Conservation (phyloP, 2,888 invertebrate genomes). For the Ferdinandea cuprea region DNA sequence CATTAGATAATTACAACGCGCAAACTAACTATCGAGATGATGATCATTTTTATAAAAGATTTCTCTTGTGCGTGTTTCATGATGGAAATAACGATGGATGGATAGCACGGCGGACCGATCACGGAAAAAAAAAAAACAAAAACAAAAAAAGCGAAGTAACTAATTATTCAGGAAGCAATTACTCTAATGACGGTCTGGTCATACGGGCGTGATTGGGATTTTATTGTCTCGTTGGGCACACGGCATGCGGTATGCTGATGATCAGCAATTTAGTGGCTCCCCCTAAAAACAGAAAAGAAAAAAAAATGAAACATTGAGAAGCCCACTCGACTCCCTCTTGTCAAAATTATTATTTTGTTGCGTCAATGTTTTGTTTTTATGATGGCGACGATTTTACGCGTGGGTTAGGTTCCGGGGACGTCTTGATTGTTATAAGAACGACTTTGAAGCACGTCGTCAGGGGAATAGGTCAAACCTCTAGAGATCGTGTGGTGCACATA, state of each 20-base stretch:
- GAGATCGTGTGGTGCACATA: background rate
- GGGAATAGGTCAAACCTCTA: slow-evolving; percentile 44
- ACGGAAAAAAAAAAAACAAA: slow-evolving; percentile 47
- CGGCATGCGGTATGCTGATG: slow-evolving; percentile 58
- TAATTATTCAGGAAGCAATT: slow-evolving; percentile 73
- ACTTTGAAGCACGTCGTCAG: slow-evolving; percentile 33
- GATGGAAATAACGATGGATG: slow-evolving; percentile 15
- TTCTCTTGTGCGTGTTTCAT: slow-evolving; percentile 55
- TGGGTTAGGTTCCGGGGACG: slow-evolving; percentile 49
- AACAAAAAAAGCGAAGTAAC: no score
- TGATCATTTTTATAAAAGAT: slow-evolving; percentile 57
- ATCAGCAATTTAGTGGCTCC: slow-evolving; percentile 52
- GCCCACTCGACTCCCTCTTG: slow-evolving; percentile 8
- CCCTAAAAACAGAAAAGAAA: no score
- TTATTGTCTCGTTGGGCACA: slow-evolving; percentile 39
- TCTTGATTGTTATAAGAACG: slow-evolving; percentile 43
- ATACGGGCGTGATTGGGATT: slow-evolving; percentile 49
- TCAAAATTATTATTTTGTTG: slow-evolving; percentile 33
- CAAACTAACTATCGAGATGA: slow-evolving; percentile 32
- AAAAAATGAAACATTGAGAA: no score
- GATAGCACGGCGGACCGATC: slow-evolving; percentile 28
- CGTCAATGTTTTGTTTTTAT: slow-evolving; percentile 14
- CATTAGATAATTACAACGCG: slow-evolving; percentile 57
- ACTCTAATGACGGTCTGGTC: slow-evolving; percentile 44
- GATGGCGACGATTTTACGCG: slow-evolving; percentile 25